phyloP scores from a whole-genome alignment of 2,113 vertebrate genomes.

The Ifrita kowaldi region DNA sequence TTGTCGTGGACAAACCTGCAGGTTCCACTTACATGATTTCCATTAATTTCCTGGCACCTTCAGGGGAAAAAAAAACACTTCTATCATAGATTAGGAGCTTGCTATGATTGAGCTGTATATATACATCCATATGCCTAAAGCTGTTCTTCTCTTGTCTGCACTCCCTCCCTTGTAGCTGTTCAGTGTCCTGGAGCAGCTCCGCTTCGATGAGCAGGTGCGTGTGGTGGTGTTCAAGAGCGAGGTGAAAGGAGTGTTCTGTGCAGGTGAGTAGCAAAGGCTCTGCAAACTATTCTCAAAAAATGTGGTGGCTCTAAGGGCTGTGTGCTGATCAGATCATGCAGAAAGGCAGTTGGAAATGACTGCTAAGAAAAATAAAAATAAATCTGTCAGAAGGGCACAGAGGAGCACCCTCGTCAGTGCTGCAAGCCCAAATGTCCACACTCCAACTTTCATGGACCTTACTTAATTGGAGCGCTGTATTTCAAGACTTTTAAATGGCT shows the following conservation, averaged over 20 bases:
- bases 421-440: neutral
- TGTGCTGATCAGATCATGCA: neutral
- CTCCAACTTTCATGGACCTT: neutral
- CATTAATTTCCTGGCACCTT: neutral
- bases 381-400: neutral
- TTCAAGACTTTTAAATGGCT: neutral
- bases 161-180: constrained; percentile 74
- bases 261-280: constrained; percentile 75
- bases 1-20: neutral
- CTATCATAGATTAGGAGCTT: neutral
- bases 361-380: neutral
- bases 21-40: neutral
- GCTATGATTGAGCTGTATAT: neutral
- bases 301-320: neutral
- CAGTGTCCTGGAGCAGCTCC: constrained; percentile 75
- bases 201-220: constrained; percentile 73
- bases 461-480: neutral
- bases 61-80: neutral
- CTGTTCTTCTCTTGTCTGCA: neutral
- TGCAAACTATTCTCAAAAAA: neutral
- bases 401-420: neutral
- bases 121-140: neutral
- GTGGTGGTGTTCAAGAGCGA: constrained; percentile 88
- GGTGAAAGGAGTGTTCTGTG: constrained; percentile 90
- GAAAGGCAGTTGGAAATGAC: neutral